These are phyloP conservation scores for Pygocentrus nattereri DNA, from an alignment of 2,797 vertebrate species.

Conservation along the genomic window DNA sequence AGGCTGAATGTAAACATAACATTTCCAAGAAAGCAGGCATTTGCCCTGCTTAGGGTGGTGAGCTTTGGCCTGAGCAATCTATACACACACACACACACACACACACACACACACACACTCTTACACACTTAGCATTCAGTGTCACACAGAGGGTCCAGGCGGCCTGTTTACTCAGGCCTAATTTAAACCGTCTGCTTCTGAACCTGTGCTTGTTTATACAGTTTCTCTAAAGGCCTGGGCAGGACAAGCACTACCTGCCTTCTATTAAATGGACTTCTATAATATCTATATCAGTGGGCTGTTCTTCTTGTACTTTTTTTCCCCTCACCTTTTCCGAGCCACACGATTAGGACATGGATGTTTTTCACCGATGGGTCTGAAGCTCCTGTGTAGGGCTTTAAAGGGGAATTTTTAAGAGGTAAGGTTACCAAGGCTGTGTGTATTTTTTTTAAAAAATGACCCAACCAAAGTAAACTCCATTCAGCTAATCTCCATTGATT, in stretches of 20 bases:
- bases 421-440: neutral
- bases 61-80: conserved; percentile 57
- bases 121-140: conserved; percentile 59
- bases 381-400: conserved; percentile 9
- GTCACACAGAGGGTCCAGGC: conserved; percentile 60
- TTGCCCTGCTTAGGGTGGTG: conserved; percentile 60
- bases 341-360: conserved; percentile 39
- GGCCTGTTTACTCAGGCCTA: conserved; percentile 71
- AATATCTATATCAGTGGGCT: conserved; percentile 70
- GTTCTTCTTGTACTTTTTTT: conserved; percentile 75
- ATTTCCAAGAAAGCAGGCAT: conserved; percentile 57
- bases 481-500: neutral
- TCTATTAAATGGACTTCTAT: conserved; percentile 79
- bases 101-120: conserved; percentile 27
- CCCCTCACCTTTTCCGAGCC: conserved; percentile 55
- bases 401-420: neutral
- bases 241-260: conserved; percentile 77
- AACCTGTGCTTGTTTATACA: conserved; percentile 75
- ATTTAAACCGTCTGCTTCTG: conserved; percentile 75
- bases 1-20: conserved; percentile 59
- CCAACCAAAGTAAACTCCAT: neutral
- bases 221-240: conserved; percentile 68
- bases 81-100: conserved; percentile 45
- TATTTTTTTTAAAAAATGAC: conserved; percentile 16
- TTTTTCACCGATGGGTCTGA: conserved; percentile 69